phyloP scores from a whole-genome alignment of 2,888 invertebrate species.

The Camponotus fellah region DNA sequence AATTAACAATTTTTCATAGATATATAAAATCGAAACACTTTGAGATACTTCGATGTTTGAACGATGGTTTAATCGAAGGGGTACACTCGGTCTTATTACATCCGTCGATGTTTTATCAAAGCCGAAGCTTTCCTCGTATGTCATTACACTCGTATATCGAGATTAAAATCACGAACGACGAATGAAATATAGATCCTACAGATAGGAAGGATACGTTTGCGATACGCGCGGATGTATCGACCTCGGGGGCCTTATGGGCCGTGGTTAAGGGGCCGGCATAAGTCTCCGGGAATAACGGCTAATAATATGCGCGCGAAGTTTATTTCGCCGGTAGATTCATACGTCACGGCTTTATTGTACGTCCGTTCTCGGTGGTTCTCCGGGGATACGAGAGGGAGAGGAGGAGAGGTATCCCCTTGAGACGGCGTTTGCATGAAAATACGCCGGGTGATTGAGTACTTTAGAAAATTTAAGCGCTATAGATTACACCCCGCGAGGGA shows the following conservation, averaged over 20 bases:
- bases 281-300: constrained; percentile 77
- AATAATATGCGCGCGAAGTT: constrained; percentile 84
- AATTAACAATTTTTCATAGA: not conserved
- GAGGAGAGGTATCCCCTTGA: constrained; percentile 64
- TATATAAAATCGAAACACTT: not conserved
- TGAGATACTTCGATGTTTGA: not conserved
- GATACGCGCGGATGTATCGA: constrained; percentile 61
- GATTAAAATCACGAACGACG: constrained; percentile 42
- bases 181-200: constrained; percentile 1
- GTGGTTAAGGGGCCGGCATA: constrained; percentile 63
- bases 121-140: constrained; percentile 15
- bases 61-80: not conserved
- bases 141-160: constrained; percentile 19
- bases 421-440: constrained; percentile 84
- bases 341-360: constrained; percentile 83
- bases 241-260: constrained; percentile 46
- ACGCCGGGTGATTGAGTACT: constrained; percentile 84
- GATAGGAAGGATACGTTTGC: constrained; percentile 30
- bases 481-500: constrained; percentile 79
- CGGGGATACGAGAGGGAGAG: not conserved
- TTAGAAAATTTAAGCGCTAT: constrained; percentile 85
- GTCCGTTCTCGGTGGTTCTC: constrained; percentile 42
- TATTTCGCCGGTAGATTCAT: constrained; percentile 83
- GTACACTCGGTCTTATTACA: not conserved
- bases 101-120: constrained; percentile 16